Percentiles rank a stretch among this genome's conserved stretches.
Evolutionary conservation across 2,888 invertebrate species (phyloP).

Genomic region (Cybosia mesomella): DNA sequence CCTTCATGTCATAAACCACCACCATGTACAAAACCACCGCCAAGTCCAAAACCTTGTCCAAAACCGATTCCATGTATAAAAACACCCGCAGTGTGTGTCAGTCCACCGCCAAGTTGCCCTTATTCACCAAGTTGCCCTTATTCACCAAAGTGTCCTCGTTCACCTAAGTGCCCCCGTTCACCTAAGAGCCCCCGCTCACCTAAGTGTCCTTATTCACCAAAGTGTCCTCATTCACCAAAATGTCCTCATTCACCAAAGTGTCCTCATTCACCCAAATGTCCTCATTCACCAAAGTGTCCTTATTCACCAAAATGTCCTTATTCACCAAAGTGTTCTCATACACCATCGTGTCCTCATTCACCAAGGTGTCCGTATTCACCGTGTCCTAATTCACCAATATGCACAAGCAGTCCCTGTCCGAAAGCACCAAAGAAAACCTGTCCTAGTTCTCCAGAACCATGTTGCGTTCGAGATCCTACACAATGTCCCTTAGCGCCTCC

Average conservation of each 20-base stretch:
- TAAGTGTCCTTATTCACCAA: neutral
- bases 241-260: neutral
- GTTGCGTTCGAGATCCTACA: conserved; percentile 17
- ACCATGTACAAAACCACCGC: neutral
- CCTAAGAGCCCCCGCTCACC: neutral
- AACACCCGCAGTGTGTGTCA: no score
- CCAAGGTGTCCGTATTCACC: neutral
- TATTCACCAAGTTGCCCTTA: neutral
- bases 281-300: neutral
- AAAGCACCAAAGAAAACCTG: conserved; percentile 16
- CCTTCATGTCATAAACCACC: neutral
- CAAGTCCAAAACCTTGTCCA: neutral
- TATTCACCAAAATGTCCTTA: neutral
- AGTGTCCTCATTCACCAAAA: neutral
- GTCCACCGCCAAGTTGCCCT: conserved; percentile 2
- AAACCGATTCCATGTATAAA: no score
- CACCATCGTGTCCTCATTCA: neutral
- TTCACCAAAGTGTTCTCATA: neutral
- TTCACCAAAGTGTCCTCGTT: neutral
- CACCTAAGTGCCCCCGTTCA: neutral
- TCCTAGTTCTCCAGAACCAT: conserved; percentile 4
- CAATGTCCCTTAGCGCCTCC: conserved; percentile 21
- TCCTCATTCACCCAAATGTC: neutral
- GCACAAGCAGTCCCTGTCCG: conserved; percentile 2
- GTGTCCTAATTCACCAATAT: neutral